Evolutionary conservation across 2,797 vertebrate genomes (phyloP).

Genomic region (Enteromius paludinosus): DNA sequence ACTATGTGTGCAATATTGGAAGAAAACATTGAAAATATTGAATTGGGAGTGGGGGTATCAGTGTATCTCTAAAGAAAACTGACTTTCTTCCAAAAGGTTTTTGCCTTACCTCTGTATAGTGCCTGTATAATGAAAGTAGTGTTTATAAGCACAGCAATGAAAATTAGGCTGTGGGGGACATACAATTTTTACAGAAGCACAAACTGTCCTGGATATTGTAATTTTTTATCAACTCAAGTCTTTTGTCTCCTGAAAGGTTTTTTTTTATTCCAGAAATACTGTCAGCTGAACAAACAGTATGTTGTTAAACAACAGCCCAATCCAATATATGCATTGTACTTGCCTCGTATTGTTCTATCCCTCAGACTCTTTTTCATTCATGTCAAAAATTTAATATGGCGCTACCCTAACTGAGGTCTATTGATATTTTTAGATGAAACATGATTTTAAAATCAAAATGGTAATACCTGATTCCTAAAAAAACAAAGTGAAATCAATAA

Average conservation of each 20-base stretch:
- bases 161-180: neutral
- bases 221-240: neutral
- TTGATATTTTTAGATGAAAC: neutral
- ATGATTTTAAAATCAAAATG: neutral
- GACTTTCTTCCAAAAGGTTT: neutral
- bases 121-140: neutral
- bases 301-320: neutral
- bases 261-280: neutral
- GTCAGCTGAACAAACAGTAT: neutral
- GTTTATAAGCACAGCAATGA: neutral
- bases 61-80: neutral
- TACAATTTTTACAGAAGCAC: neutral
- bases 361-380: neutral
- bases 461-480: neutral
- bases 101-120: neutral
- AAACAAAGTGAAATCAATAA: neutral
- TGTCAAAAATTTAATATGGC: neutral
- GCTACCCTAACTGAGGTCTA: neutral
- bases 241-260: neutral
- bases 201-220: neutral
- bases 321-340: neutral
- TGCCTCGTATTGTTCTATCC: neutral
- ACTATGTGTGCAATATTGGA: neutral
- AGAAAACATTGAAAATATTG: neutral
- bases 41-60: neutral